Evolutionary conservation across 2,113 vertebrate genomes (phyloP).

Genomic region (Taxidea taxus): DNA sequence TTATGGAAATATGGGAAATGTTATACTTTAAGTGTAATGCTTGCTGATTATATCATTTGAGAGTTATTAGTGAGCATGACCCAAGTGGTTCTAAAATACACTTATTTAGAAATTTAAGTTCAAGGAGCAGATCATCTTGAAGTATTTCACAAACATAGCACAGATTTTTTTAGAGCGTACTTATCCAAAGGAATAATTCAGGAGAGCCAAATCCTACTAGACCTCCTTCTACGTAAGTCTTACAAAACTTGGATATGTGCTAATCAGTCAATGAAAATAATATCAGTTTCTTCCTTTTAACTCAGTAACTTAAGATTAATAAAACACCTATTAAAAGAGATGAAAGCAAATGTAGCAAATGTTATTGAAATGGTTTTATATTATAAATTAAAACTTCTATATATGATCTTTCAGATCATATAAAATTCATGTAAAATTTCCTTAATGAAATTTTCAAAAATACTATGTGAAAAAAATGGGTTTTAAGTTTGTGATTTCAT

Average conservation of each 20-base stretch:
- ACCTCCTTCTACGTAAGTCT: not conserved
- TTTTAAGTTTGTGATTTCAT: conserved; percentile 35
- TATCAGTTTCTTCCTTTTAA: not conserved
- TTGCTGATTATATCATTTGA: not conserved
- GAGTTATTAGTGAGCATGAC: not conserved
- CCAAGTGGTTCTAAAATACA: not conserved
- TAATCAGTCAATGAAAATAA: not conserved
- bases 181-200: not conserved
- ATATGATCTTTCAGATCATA: not conserved
- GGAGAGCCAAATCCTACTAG: not conserved
- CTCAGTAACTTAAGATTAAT: not conserved
- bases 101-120: not conserved
- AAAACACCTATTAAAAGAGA: not conserved
- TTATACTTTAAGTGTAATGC: not conserved
- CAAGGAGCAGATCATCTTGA: not conserved
- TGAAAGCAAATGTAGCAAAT: not conserved
- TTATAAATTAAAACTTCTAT: not conserved
- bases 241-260: not conserved
- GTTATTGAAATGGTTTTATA: not conserved
- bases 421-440: not conserved
- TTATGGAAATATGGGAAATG: not conserved
- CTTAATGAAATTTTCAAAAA: conserved; percentile 41
- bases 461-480: not conserved
- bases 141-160: not conserved
- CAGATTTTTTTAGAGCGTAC: not conserved